phyloP scores from a whole-genome alignment of 2,113 vertebrate species.

The Tupaia tana region DNA sequence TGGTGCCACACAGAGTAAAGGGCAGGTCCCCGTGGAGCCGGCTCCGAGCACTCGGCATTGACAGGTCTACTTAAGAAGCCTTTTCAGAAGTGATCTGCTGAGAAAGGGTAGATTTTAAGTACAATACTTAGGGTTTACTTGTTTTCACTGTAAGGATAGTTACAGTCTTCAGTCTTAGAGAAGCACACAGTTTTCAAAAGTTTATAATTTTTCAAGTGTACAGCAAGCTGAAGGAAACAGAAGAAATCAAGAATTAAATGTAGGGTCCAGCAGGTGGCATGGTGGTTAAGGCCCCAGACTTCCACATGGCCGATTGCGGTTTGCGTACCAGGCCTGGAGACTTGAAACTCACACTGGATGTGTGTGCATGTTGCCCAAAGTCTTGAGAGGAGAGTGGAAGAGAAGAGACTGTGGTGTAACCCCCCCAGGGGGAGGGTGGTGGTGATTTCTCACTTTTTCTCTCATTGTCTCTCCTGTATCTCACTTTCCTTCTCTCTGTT shows the following conservation, averaged over 20 bases:
- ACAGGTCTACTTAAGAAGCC: not conserved
- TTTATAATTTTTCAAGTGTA: not conserved
- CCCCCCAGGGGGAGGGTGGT: too few species aligned
- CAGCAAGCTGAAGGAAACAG: not conserved
- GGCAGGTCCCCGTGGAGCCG: too few species aligned
- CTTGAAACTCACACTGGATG: too few species aligned
- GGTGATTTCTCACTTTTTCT: too few species aligned
- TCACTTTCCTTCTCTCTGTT: too few species aligned
- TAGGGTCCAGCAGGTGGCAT: not conserved
- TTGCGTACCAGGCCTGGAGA: too few species aligned
- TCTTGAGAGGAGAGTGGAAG: too few species aligned
- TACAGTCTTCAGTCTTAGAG: not conserved
- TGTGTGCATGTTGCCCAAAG: too few species aligned
- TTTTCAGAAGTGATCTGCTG: not conserved
- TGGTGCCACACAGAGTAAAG: not conserved
- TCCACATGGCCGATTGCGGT: too few species aligned
- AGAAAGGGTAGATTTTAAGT: not conserved
- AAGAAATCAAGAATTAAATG: constrained; percentile 1
- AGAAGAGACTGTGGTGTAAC: too few species aligned
- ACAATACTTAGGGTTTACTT: not conserved
- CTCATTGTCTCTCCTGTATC: too few species aligned
- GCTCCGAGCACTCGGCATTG: not conserved
- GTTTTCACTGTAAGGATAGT: not conserved
- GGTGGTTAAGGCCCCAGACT: too few species aligned
- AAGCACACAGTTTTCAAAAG: not conserved